Evolutionary conservation across 2,113 vertebrate species (phyloP), one percentile per base, ranked within the genome.

Genomic region (Ictalurus furcatus): DNA sequence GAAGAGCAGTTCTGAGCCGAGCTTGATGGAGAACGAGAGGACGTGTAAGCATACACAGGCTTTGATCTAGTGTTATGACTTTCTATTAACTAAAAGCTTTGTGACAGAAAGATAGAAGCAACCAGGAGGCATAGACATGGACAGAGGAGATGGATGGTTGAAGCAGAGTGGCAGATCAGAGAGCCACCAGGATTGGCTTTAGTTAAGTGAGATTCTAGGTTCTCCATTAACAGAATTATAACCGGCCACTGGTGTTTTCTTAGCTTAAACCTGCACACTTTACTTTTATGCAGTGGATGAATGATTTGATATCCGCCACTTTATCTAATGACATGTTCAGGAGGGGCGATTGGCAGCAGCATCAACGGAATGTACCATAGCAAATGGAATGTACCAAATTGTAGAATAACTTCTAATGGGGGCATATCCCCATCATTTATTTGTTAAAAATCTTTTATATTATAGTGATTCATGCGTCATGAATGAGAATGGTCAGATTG

Each of bases 81-180:
- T 92, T 40, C 87, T 87, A 86, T 84, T 91, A 79, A 3, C 87
- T 90, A 54, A 65, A 73, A 93, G 92, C 92, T 90, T 89, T 88
- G 83, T 87, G 81, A 67, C 40, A 34, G 63, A 83, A 48, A 58
- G 59, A 78, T 17, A 17, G 34, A 63, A 88, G 81, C 65, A 89
- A 34, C 84, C 23, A 88, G 88, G 44, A 76, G 71, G 84, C 2
- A 44, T 71, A 11, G 34, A 74, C 79, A 69, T 71, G 80, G 87
- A 85, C 52, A 54, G 67, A 86, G 40, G 52, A 73, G 19, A 58
- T 59, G 58, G 65, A 87, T 84, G 80, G 86, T 16, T 82, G 83
- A 80, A 81, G 56, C 30, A 0, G 54, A 91, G 79, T 73, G 56
- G 54, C 69, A 84, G 83, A 80, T 90, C 88, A 67, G 71, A 84